Evolutionary conservation across 1,140 invertebrate genomes (phyloP), one percentile per base, ranked within the genome.

Genomic region (Chelonus insularis): DNA sequence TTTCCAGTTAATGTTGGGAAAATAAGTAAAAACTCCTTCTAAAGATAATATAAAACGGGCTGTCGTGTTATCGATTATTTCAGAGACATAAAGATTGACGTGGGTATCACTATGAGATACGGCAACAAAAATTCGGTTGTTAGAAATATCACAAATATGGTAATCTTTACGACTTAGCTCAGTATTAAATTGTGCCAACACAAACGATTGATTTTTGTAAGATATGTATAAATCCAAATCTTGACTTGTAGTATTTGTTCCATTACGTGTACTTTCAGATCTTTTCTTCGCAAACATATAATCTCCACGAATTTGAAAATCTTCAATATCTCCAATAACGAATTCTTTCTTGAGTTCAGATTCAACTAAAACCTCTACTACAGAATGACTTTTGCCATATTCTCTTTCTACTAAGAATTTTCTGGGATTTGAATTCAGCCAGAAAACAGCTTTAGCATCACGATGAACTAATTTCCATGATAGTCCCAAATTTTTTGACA

Each of bases 101-200:
- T 86, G 70, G 4, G 83, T 87, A 43, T 88, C 84, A 2, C 88
- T 86, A 75, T 95, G 93, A 73, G 88, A 88, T n/a, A 93, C 90
- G 66, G 91, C 91, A 41, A 95, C 85, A 70, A 96, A 89, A 50
- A 92, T 84, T 79, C 92, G 85, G 64, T 87, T 88, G 64, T 90
- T 87, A 6, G 89, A 88, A 0, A 94, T 90, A 74, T 96, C 94
- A 2, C 89, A 91, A 21, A 96, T 86, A 71, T 92, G 91, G 74
- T 89, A 95, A 65, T 91, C 88, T 70, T 81, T 83, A 9, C 85
- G 80, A 12, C 86, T 80, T 4, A 89, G 70, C 62, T 87, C 84
- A 0, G 87, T 86, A 52, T 91, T 87, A 73, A 96, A 95, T 45
- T 87, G 74, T 0, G 93, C 91, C 63, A 84, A 85, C 25, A 86